phyloP scores from a whole-genome alignment of 2,888 invertebrate species.

The Sinohyriopsis cumingii region DNA sequence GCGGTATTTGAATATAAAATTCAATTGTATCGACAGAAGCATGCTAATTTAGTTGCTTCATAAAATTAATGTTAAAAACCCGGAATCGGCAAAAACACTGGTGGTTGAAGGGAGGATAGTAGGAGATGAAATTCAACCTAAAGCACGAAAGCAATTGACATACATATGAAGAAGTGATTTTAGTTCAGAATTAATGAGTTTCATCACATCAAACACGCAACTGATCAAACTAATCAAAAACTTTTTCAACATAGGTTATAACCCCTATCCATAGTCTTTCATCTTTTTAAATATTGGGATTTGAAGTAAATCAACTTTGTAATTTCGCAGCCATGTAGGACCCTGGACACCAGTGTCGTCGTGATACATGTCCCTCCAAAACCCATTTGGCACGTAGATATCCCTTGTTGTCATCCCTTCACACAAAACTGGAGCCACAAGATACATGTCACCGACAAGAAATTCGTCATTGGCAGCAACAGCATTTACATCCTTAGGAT shows the following conservation, averaged over 20 bases:
- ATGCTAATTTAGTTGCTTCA: too few species aligned
- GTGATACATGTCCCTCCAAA: constrained; percentile 83
- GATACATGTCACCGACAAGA: constrained; percentile 51
- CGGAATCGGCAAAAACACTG: too few species aligned
- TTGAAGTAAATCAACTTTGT: constrained; percentile 29
- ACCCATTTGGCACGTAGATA: constrained; percentile 59
- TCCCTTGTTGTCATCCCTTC: constrained; percentile 32
- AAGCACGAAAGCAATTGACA: too few species aligned
- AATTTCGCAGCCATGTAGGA: constrained; percentile 34
- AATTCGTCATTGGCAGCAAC: constrained; percentile 57
- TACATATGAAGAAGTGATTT: too few species aligned
- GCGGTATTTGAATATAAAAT: too few species aligned
- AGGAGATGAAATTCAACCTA: too few species aligned
- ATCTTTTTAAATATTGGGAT: constrained; percentile 41
- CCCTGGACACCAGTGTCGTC: constrained; percentile 39
- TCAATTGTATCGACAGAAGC: too few species aligned
- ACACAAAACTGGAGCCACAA: constrained; percentile 65
- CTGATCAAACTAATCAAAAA: too few species aligned
- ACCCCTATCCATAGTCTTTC: constrained; percentile 15
- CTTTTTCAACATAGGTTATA: neutral
- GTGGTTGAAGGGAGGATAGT: too few species aligned
- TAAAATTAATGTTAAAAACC: too few species aligned
- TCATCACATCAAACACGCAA: too few species aligned
- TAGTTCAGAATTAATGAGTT: too few species aligned
- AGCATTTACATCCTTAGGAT: constrained; percentile 43